Base-by-base conservation (phyloP, 2,888 invertebrate species). In the Seira sanloemensis region DNA sequence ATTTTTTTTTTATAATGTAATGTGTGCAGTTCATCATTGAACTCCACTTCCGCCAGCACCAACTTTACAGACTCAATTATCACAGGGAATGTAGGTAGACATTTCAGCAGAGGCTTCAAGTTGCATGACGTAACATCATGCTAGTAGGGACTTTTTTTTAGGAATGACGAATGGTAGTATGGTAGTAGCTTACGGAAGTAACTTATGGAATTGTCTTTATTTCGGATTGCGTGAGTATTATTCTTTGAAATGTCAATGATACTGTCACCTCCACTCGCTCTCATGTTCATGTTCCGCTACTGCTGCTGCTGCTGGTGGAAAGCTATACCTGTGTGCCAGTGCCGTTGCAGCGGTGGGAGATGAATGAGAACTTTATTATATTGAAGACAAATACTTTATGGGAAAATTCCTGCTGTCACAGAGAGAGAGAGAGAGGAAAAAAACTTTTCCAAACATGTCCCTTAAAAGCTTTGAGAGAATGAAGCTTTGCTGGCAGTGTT, bases 341-440 rank as follows among this genome's bases (percentile, higher is more conserved):
- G 12, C 50, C 23, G 2, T 66, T 5, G 4, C 18, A 7, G 18
- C 25, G 72, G 72, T 23, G 62, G 25, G 21, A 50, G 72, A 78
- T 72, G 58, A 58, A 78, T 78, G 78, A 65, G 66, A 79, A 79
- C 79, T 79, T 79, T 73, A 79, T 79, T 79, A 79, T 37, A 65
- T 26, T 73, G 73, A 79, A 37, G 79, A 79, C 79, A 65, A 26
- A 27, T 69, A 24, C 27, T 79, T 58, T 73, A 73, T 80, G 80
- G 74, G 78, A 46, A 79, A 80, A 75, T 68, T 80, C 75, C 62
- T 68, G 62, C 68, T 74, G 80, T 80, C 74, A 74, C 73, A 72
- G 24, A 26, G 26, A 21, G n/a, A n/a, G n/a, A n/a, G n/a, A n/a
- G n/a, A 4, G 37, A 37, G 12, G 12, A 65, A n/a, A 66, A 71